Conservation (phyloP, 2,888 invertebrate species). For the Amiota communis region DNA sequence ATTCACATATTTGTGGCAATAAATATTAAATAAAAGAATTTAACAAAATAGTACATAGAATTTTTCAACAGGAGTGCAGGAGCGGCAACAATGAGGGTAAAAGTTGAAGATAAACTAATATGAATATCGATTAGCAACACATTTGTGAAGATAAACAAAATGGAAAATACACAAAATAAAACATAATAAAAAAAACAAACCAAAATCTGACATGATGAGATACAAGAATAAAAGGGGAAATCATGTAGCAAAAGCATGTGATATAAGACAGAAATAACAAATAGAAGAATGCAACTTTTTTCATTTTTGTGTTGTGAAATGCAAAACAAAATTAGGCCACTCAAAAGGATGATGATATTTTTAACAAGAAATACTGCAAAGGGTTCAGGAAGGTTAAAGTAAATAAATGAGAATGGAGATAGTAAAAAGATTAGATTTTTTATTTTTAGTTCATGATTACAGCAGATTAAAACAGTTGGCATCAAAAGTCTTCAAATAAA, state of each 20-base stretch:
- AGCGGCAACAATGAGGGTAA: background rate
- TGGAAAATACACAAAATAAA: no score
- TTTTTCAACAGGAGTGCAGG: background rate
- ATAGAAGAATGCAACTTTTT: background rate
- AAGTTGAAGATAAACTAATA: background rate
- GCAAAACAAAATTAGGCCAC: background rate
- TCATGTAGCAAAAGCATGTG: background rate
- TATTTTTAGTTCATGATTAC: no score
- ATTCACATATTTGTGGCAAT: constrained; percentile 9
- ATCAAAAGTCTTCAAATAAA: no score
- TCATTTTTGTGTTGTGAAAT: background rate
- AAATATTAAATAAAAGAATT: constrained; percentile 8
- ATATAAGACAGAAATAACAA: background rate
- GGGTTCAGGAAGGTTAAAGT: no score
- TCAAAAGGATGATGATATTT: no score
- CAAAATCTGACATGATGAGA: background rate
- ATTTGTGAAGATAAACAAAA: background rate
- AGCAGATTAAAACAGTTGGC: no score
- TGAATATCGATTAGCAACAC: constrained; percentile 6
- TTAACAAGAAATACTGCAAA: no score
- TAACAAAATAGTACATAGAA: background rate
- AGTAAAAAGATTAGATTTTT: no score
- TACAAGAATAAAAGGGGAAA: background rate
- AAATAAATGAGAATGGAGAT: no score
- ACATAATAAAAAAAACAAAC: no score